Evolutionary conservation across 1,140 invertebrate genomes (phyloP).

Genomic region (Eulimnadia texana): DNA sequence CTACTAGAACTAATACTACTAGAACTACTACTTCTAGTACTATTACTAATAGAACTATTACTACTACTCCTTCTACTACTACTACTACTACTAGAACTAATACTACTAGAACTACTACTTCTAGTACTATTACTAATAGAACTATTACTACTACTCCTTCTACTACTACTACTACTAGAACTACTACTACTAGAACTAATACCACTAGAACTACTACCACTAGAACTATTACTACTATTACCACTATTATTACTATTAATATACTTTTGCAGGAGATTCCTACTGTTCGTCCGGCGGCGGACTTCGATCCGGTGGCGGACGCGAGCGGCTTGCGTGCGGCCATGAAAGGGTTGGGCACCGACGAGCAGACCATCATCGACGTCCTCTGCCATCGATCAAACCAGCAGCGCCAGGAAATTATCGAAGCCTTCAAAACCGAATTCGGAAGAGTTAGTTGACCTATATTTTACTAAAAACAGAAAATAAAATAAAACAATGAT

Average conservation of each 20-base stretch:
- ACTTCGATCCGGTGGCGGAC: conserved; percentile 49
- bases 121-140: too few relatives aligned
- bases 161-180: too few relatives aligned
- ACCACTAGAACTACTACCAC: too few relatives aligned
- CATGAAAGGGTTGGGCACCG: conserved; percentile 61
- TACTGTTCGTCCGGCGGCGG: conserved; percentile 39
- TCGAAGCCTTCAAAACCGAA: conserved; percentile 48
- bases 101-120: too few relatives aligned
- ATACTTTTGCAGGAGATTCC: conserved; percentile 33
- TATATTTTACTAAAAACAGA: neutral
- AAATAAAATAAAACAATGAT: neutral
- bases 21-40: too few relatives aligned
- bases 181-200: too few relatives aligned
- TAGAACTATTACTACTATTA: too few relatives aligned
- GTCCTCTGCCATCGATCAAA: conserved; percentile 48
- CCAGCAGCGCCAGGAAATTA: conserved; percentile 49
- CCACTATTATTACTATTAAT: neutral
- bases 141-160: too few relatives aligned
- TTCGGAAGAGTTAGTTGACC: conserved; percentile 48
- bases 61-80: too few relatives aligned
- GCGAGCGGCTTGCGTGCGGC: conserved; percentile 49
- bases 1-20: too few relatives aligned
- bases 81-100: too few relatives aligned
- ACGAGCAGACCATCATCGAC: conserved; percentile 59
- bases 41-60: too few relatives aligned